phyloP scores from a whole-genome alignment of 2,797 vertebrate species.

The Enteromius trimaculatus region DNA sequence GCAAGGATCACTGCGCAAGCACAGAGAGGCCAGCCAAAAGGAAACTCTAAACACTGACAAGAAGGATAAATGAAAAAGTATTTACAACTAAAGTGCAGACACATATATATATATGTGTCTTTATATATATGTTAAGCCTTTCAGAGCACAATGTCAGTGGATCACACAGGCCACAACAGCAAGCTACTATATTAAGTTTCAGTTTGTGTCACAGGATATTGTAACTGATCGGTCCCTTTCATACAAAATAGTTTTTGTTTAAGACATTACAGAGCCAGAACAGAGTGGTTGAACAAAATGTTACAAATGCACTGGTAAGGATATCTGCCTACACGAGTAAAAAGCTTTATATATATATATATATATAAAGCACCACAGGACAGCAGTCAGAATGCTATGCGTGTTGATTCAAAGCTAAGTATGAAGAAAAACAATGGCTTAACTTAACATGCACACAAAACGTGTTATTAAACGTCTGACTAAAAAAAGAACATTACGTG shows the following conservation, averaged over 20 bases:
- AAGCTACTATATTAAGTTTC: conserved; percentile 69
- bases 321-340: not conserved
- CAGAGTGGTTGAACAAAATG: conserved; percentile 12
- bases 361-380: not conserved
- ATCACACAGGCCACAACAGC: conserved; percentile 65
- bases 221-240: conserved; percentile 73
- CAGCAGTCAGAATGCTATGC: not conserved
- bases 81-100: conserved; percentile 75
- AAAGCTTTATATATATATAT: not conserved
- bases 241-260: conserved; percentile 61
- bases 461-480: not conserved
- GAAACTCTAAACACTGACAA: conserved; percentile 4
- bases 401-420: not conserved
- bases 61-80: conserved; percentile 67
- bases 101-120: conserved; percentile 56
- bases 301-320: not conserved
- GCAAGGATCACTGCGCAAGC: conserved; percentile 19
- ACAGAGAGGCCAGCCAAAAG: conserved; percentile 11
- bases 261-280: conserved; percentile 6
- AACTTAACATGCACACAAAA: not conserved
- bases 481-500: not conserved
- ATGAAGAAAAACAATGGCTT: conserved; percentile 1
- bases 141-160: conserved; percentile 65
- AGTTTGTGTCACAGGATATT: conserved; percentile 65
- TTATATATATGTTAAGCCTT: conserved; percentile 64